Evolutionary conservation across 2,888 invertebrate genomes (phyloP), one percentile per base, ranked within the genome.

Genomic region (Nezara viridula): DNA sequence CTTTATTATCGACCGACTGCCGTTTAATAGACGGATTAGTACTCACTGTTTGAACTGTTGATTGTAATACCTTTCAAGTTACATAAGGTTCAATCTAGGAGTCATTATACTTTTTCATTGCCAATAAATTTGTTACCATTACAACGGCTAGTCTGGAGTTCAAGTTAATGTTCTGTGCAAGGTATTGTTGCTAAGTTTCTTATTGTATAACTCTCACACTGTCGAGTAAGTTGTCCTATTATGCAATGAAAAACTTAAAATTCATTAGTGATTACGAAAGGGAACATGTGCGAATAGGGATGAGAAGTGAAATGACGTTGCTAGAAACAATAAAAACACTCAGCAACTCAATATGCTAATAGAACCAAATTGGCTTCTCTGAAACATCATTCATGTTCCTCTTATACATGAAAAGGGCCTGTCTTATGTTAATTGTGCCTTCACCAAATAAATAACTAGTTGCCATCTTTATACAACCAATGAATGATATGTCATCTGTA

Each of bases 191-290:
- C 19, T 7, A 21, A 19, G 66, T 73, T 73, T 32, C 66, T 37
- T 73, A 73, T 73, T 73, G 37, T 19, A 37, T 73, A 37, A 73
- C 66, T 7, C 32, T 12, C 66, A 37, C 37, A 37, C 37, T 37
- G 19, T 73, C 66, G 19, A 37, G 37, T 21, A 37, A 73, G 32
- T 73, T 73, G 66, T 21, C 37, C 37, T 37, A 37, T 73, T 73
- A 37, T 37, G 66, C 37, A 73, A 73, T 32, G 19, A 19, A 66
- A 73, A 73, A 73, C 32, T 32, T 73, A 19, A 37, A 73, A 73
- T 73, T 73, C 66, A 73, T 73, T 73, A 37, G 32, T 10, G 14
- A 37, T 73, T 73, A 73, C 66, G 66, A 73, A 73, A 73, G 66
- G n/a, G 6, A 73, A 73, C 32, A 32, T 37, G 32, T 2, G 24